Base-by-base conservation (phyloP, 1,140 invertebrate genomes). In the Lordiphosa collinella region DNA sequence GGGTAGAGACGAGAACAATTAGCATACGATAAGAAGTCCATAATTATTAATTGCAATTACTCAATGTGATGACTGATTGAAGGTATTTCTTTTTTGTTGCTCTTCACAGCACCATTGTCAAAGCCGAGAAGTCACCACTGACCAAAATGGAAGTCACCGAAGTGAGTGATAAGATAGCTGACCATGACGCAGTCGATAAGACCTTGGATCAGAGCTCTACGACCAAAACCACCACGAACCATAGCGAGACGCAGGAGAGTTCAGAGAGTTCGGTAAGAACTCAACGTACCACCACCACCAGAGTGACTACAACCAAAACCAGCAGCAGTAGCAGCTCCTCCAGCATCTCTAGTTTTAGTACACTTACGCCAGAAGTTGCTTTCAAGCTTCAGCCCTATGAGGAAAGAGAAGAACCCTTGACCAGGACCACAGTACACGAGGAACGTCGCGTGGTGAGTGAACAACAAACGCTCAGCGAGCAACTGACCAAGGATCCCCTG, bases 301-400 rank as follows among this genome's bases (percentile, higher is more conserved):
- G 75, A 25, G 62, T 76, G 37, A 54, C 58, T 5, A 86, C 70
- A 36, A 65, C 61, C 40, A 76, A 84, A 44, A 79, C 50, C 1
- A 51, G 55, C 44, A 75, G 64, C 40, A 67, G 55, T 13, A 72
- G 48, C 8, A 63, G 53, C 32, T 74, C 66, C 5, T 59, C 66
- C 13, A 66, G 22, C 38, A 11, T 10, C 9, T 41, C 48, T n/a
- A 32, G 9, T 5, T 52, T 62, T 13, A 25, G 40, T 32, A 65
- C n/a, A 12, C 54, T 53, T 3, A 34, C 14, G 1, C 40, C 66
- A 1, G 78, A 84, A 0, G 38, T 88, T 11, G 61, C 67, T 22
- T 88, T 88, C 11, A 84, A 82, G 41, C 51, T 88, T 49, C 86
- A 88, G 29, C 80, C 86, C 3, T 88, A 88, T 38, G 74, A 41